Base-by-base conservation (phyloP, 1,140 invertebrate genomes). In the Drosophila lacertosa region DNA sequence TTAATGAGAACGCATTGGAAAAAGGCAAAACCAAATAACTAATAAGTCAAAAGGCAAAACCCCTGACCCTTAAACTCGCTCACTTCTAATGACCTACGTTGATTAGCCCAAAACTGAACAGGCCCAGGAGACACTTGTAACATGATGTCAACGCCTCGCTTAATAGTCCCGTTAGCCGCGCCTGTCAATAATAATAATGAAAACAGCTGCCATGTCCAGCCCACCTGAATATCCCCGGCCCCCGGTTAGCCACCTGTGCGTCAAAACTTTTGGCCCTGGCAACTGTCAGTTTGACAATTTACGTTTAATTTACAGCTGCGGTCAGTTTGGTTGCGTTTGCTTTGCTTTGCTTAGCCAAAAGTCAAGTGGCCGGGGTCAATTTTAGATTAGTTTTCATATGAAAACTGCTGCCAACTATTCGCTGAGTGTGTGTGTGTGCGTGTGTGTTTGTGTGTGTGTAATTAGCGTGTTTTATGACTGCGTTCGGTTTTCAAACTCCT, bases 181-280 rank as follows among this genome's bases (percentile, higher is more conserved):
- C 73, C 81, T 86, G 81, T 86, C 81, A 88, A 86, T 86, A 84
- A 77, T 70, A 75, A 79, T 79, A 78, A 79, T 86, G 82, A 86
- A 84, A 77, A 79, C 81, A 86, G 82, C 81, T 86, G 81, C 69
- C 77, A 69, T 60, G 59, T 65, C 26, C 64, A 37, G 39, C 32
- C 37, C 55, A 53, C 57, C 48, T 65, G 42, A 13, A 42, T 15
- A 22, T 24, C 57, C 29, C 22, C 18, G 48, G 29, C 47, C 50
- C 22, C 67, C n/a, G 10, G 45, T 2, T 22, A 15, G 18, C 26
- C 69, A 74, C 75, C 68, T 68, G 53, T 55, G 59, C 29, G 77
- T 42, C 22, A 16, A 60, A 62, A 65, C 63, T 80, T 79, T 86
- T 65, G 18, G 44, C 33, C 60, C 67, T 55, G 54, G 51, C 66